Evolutionary conservation across 1,140 invertebrate genomes (phyloP), one percentile per base, ranked within the genome.

Genomic region (Lutraria rhynchaena): DNA sequence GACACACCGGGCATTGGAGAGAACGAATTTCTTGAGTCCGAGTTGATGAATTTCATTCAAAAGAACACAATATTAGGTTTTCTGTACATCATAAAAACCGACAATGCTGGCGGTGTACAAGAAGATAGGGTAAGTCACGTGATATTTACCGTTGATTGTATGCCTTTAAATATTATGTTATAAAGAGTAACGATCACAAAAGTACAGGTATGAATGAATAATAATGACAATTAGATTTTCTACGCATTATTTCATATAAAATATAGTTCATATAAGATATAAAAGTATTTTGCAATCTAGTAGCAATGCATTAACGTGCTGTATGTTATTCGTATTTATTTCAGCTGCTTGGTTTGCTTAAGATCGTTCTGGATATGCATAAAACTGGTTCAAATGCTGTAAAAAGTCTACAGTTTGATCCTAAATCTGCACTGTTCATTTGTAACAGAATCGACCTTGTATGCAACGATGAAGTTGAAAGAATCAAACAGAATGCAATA

Each of bases 1-100:
- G 88, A 89, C 53, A 89, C 83, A 2, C 88, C 88, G 17, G 87
- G 88, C 13, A 84, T 89, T 58, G 88, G 87, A 9, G 88, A 89
- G 55, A 86, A 87, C 55, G 83, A 87, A 19, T 69, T 76, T 31
- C 82, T 89, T 75, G 84, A 86, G 19, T 53, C 73, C 0, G 67
- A 85, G 9, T 74, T 88, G 7, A 82, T 82, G 46, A 75, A 85
- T 31, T 89, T 83, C 78, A 83, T 89, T 35, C 61, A 51, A 31
- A 37, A 69, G 4, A 75, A 84, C 53, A 69, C 71, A 17, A 87
- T 88, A 46, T 67, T 78, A 19, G 88, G 81, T 0, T 89, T 88
- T 78, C 76, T 89, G 51, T 89, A 89, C 58, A 78, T 89, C 49
- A 86, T 89, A 44, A 89, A 88, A 44, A 86, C 85, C 15, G 88